These are phyloP conservation scores for Drosophila sproati DNA, from an alignment of 1,140 invertebrate genomes.

Conservation along the genomic window DNA sequence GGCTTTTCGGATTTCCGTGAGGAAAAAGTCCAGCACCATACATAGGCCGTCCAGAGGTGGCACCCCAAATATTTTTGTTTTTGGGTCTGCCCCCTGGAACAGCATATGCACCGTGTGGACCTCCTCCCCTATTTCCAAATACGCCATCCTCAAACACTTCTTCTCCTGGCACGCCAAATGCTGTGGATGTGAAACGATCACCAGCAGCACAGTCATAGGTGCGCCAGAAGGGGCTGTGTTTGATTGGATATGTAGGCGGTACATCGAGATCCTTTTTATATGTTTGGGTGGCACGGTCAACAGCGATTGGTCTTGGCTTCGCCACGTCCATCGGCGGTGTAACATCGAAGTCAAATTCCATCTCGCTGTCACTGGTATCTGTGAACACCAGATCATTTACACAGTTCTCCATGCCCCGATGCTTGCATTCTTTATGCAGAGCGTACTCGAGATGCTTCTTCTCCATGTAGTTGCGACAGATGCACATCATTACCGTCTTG, in stretches of 20 bases:
- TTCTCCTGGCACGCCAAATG: constrained; percentile 55
- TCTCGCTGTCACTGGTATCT: constrained; percentile 77
- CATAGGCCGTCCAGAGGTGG: constrained; percentile 22
- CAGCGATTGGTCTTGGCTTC: background rate
- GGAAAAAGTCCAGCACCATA: background rate
- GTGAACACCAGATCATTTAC: constrained; percentile 57
- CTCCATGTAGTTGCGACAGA: constrained; percentile 57
- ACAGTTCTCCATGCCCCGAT: constrained; percentile 43
- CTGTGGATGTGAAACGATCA: constrained; percentile 50
- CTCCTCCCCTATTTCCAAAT: constrained; percentile 45
- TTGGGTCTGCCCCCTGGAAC: constrained; percentile 39
- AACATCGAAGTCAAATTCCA: constrained; percentile 76
- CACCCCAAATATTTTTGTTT: constrained; percentile 12
- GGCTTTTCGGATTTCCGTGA: background rate
- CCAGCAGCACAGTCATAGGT: constrained; percentile 55
- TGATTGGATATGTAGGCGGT: constrained; percentile 44
- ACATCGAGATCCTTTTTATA: constrained; percentile 29
- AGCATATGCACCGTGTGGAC: constrained; percentile 39
- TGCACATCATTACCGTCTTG: constrained; percentile 62
- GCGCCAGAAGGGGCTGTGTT: constrained; percentile 31
- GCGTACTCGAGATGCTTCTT: constrained; percentile 54
- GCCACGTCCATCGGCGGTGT: constrained; percentile 60
- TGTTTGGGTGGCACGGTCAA: constrained; percentile 56
- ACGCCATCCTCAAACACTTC: constrained; percentile 49
- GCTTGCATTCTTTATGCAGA: constrained; percentile 58